Evolutionary conservation across 2,888 invertebrate genomes (phyloP).

Genomic region (Sympetrum striolatum): DNA sequence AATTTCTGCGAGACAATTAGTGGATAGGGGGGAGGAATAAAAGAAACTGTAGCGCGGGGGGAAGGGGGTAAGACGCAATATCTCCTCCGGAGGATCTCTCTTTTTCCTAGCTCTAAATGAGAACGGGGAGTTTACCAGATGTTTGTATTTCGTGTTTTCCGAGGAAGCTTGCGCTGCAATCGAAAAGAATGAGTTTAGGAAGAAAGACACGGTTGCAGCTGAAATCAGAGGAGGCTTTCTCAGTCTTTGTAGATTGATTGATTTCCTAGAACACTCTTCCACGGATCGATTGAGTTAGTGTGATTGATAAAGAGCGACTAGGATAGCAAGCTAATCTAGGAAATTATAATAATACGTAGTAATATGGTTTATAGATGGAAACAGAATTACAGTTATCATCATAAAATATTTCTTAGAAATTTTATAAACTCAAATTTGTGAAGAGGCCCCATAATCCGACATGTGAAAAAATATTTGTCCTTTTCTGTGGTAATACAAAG

Average conservation of each 20-base stretch:
- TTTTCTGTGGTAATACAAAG: too few relatives aligned
- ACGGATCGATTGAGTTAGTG: not conserved
- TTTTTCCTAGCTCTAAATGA: not conserved
- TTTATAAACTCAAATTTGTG: too few relatives aligned
- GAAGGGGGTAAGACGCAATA: not conserved
- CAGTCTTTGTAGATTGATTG: not conserved
- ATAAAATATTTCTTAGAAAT: too few relatives aligned
- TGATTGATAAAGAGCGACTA: too few relatives aligned
- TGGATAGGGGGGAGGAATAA: not conserved
- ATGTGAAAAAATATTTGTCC: too few relatives aligned
- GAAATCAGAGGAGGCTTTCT: not conserved
- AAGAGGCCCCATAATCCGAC: too few relatives aligned
- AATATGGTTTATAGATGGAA: too few relatives aligned
- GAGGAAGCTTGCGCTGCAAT: not conserved
- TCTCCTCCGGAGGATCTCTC: not conserved
- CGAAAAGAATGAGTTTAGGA: not conserved
- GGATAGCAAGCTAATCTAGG: too few relatives aligned
- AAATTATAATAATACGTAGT: too few relatives aligned
- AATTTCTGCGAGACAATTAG: constrained; percentile 42
- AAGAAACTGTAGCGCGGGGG: not conserved
- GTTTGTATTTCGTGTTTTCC: not conserved
- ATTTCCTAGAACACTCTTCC: not conserved
- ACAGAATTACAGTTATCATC: too few relatives aligned
- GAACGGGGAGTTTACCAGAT: not conserved
- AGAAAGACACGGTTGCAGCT: not conserved